Evolutionary conservation across 1,140 invertebrate genomes (phyloP).

Genomic region (Trinorchestia longiramus): DNA sequence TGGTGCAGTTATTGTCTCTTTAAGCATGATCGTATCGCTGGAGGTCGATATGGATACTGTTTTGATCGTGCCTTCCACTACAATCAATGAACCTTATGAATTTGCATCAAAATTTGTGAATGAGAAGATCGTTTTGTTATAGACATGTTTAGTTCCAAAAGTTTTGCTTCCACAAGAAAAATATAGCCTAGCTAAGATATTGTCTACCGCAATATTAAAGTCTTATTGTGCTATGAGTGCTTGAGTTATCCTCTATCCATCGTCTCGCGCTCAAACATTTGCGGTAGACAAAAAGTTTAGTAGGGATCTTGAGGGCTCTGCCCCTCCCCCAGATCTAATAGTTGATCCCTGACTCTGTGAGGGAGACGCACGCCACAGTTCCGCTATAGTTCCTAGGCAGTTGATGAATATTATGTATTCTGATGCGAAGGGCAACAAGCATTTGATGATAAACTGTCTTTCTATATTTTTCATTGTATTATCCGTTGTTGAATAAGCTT

Average conservation of each 20-base stretch:
- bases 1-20: not conserved
- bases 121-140: not conserved
- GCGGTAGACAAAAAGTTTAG: not conserved
- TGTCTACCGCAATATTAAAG: not conserved
- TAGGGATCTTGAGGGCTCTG: not conserved
- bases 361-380: too few relatives aligned
- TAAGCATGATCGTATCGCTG: not conserved
- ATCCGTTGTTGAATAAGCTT: not conserved
- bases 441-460: not conserved
- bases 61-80: not conserved
- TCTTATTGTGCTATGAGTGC: not conserved
- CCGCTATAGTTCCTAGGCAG: too few relatives aligned
- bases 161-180: not conserved
- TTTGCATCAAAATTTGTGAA: not conserved
- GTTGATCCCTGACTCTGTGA: not conserved
- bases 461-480: not conserved
- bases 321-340: too few relatives aligned
- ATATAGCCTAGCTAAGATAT: not conserved
- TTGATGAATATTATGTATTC: too few relatives aligned
- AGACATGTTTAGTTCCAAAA: not conserved
- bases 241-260: not conserved
- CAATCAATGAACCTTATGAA: not conserved
- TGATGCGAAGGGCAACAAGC: not conserved
- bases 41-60: not conserved
- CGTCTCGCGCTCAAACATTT: not conserved